Evolutionary conservation across 2,113 vertebrate genomes (phyloP).

Genomic region (Calyptommatus sinebrachiatus): DNA sequence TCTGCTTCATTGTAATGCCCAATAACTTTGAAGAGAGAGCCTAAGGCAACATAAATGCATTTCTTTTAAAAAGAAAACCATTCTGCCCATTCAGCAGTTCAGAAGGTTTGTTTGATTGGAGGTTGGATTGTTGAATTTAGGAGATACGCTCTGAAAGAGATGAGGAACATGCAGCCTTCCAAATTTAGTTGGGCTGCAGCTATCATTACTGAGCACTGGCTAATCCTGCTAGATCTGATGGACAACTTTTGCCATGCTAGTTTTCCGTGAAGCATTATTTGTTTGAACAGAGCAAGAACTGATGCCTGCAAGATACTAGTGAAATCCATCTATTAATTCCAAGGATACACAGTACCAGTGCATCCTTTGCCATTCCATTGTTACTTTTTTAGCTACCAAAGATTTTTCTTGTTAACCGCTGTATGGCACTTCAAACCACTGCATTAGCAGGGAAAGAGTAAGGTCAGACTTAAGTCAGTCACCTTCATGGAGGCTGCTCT

Average conservation of each 20-base stretch:
- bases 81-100: background rate
- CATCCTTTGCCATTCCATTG: too few species aligned
- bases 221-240: background rate
- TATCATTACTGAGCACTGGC: background rate
- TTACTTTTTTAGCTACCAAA: too few species aligned
- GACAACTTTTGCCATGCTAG: background rate
- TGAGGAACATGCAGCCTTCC: background rate
- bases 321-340: too few species aligned
- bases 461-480: too few species aligned
- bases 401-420: too few species aligned
- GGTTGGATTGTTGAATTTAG: conserved; percentile 22
- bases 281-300: background rate
- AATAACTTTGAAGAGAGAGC: background rate
- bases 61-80: conserved; percentile 3
- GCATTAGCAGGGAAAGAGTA: too few species aligned
- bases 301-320: too few species aligned
- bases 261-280: background rate
- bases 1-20: background rate
- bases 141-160: background rate
- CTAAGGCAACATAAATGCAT: fast-evolving
- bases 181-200: background rate
- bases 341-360: too few species aligned
- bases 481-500: too few species aligned
- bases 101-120: conserved; percentile 5
- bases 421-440: too few species aligned